These are phyloP conservation scores for Sebastes schlegelii DNA, from an alignment of 2,113 vertebrate species.

Conservation along the genomic window DNA sequence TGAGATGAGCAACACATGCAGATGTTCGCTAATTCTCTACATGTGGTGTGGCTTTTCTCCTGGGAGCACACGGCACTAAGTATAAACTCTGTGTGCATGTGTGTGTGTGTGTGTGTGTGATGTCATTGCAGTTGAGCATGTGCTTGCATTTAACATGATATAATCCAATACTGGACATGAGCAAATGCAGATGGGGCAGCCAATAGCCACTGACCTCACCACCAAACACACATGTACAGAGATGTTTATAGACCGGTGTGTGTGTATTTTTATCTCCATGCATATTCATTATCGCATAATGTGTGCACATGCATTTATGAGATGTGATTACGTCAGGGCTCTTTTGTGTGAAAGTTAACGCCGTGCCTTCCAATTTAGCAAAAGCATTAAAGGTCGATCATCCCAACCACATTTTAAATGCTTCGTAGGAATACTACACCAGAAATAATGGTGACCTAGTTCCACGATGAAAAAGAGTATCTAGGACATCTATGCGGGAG, in stretches of 20 bases:
- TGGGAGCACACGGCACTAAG: constrained; percentile 33
- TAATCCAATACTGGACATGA: constrained; percentile 67
- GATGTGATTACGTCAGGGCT: neutral
- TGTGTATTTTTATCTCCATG: neutral
- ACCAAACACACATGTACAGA: constrained; percentile 35
- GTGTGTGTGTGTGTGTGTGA: constrained; percentile 41
- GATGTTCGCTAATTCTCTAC: constrained; percentile 72
- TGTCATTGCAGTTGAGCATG: constrained; percentile 72
- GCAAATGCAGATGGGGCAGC: constrained; percentile 62
- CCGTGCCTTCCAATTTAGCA: constrained; percentile 7
- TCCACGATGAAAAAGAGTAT: neutral
- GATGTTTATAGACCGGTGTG: neutral
- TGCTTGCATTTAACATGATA: constrained; percentile 76
- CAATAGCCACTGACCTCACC: constrained; percentile 58
- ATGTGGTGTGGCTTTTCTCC: constrained; percentile 65
- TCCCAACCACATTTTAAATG: neutral
- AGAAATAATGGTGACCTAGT: neutral
- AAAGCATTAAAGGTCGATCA: neutral
- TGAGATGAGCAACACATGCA: constrained; percentile 68
- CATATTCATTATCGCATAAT: neutral
- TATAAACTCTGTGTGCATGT: constrained; percentile 35
- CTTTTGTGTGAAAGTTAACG: neutral
- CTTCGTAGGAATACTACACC: neutral
- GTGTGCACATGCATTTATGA: neutral
- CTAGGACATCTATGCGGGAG: neutral